phyloP scores from a whole-genome alignment of 2,797 vertebrate genomes.

The Micropoecilia bifurca region DNA sequence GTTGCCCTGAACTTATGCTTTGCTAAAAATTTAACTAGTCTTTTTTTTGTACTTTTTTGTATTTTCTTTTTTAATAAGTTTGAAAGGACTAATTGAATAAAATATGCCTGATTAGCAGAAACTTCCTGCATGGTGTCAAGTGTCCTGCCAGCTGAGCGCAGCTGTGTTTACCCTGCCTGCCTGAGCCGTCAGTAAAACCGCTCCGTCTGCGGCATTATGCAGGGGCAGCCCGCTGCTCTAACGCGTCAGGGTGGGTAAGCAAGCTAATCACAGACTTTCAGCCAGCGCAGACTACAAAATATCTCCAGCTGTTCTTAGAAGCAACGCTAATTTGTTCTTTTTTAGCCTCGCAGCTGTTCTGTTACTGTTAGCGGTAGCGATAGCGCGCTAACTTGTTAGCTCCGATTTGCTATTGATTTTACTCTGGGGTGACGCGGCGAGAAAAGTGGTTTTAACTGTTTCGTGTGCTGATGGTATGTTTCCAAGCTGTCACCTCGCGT shows the following conservation, averaged over 20 bases:
- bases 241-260: slow-evolving; percentile 44
- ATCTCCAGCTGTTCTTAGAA: too few relatives aligned
- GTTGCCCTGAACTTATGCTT: background rate
- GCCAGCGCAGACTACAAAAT: background rate
- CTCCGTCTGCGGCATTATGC: slow-evolving; percentile 3
- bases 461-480: slow-evolving; percentile 14
- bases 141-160: slow-evolving; percentile 40
- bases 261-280: background rate
- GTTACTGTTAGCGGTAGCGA: slow-evolving; percentile 56
- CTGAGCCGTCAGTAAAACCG: slow-evolving; percentile 14
- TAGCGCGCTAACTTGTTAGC: slow-evolving; percentile 55
- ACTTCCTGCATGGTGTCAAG: background rate
- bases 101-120: background rate
- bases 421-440: slow-evolving; percentile 47
- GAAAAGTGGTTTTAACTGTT: slow-evolving; percentile 51
- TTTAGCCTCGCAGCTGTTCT: slow-evolving; percentile 16
- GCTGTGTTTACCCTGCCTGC: slow-evolving; percentile 21
- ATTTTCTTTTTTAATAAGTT: background rate
- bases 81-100: background rate
- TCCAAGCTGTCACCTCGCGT: background rate
- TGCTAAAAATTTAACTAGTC: background rate
- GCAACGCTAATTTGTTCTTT: background rate
- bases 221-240: background rate
- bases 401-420: slow-evolving; percentile 40
- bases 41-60: background rate